Evolutionary conservation across 2,113 vertebrate species (phyloP), one percentile per base, ranked within the genome.

Genomic region (Puntigrus tetrazona): DNA sequence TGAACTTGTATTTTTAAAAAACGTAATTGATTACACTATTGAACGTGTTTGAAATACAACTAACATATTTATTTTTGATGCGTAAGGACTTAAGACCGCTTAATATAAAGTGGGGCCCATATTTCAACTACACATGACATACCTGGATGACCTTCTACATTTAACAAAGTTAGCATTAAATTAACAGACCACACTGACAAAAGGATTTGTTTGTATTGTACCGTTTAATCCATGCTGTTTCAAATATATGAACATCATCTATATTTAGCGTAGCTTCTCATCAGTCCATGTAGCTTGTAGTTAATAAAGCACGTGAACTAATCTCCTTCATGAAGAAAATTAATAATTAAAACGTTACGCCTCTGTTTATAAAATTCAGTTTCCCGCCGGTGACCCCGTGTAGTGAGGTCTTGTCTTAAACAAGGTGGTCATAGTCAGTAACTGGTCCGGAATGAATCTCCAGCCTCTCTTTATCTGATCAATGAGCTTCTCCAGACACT

Each of bases 401-500:
- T 34, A 20, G 63, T 20, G 9, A 22, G 22, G 52, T 45, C 11
- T 43, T 72, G 47, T n/a, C 73, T 27, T 50, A 34, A 20, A 86
- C 34, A 36, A 36, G 45, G 7, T 20, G 9, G 47, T 61, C 59
- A 81, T 45, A 78, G 25, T 29, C 38, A 16, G 25, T 72, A 25
- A 72, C 22, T 72, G 20, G 31, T 9, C 36, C n/a, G 75, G 25
- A 70, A 76, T 57, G 31, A 45, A 45, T 85, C 55, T 84, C 38
- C 16, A 67, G 45, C 14, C 79, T 85, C 36, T 31, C 67, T 63
- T 41, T 84, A 61, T 69, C 80, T 79, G 81, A 88, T 88, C 87
- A 82, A 85, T 85, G 84, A 47, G 74, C 43, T 61, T 83, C 78
- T 83, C 52, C 59, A 75, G 85, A 80, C 80, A 50, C 70, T 41